These are phyloP conservation scores for Sebastes vulpes DNA, from an alignment of 2,797 vertebrate genomes.

Conservation along the genomic window DNA sequence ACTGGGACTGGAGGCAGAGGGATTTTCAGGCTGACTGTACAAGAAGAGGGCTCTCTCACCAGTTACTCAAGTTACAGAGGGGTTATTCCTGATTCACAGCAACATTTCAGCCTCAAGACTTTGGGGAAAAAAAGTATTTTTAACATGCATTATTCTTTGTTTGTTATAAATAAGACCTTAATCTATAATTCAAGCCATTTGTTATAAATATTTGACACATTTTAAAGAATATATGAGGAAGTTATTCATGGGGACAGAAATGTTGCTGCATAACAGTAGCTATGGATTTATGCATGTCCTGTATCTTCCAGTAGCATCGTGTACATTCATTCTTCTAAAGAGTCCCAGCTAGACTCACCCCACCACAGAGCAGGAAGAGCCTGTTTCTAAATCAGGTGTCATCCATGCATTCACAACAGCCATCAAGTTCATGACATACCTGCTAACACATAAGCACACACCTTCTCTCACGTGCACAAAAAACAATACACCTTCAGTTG, in stretches of 20 bases:
- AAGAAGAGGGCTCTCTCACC: background rate
- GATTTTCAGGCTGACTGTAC: background rate
- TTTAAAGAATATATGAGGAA: no score
- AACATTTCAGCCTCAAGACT: no score
- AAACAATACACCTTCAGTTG: background rate
- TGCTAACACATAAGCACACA: background rate
- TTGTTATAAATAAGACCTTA: no score
- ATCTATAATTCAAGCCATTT: no score
- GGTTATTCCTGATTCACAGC: no score
- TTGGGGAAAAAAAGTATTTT: no score
- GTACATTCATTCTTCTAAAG: background rate
- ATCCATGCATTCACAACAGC: background rate
- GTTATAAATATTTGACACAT: no score
- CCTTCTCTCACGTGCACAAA: background rate
- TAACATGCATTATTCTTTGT: no score
- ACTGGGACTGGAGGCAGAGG: background rate
- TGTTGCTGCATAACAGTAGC: no score
- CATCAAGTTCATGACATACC: background rate
- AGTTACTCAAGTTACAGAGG: background rate
- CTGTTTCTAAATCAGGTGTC: slow-evolving; percentile 13
- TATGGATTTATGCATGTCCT: background rate
- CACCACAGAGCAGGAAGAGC: slow-evolving; percentile 23
- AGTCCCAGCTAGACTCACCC: background rate
- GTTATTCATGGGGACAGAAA: no score
- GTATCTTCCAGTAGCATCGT: background rate